Evolutionary conservation across 2,797 vertebrate genomes (phyloP).

Genomic region (Chloroceryle inda): DNA sequence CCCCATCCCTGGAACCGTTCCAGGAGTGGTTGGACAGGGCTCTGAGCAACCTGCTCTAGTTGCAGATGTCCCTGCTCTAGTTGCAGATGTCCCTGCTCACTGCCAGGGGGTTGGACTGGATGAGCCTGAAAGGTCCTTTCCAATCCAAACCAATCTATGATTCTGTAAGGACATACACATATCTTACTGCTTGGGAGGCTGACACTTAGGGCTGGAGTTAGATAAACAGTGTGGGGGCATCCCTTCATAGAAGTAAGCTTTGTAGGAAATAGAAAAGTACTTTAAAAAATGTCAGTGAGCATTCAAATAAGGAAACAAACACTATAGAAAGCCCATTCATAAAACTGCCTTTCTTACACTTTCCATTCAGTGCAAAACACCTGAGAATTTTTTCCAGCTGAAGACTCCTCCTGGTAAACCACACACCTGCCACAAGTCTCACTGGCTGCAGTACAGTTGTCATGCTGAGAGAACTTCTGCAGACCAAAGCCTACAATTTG

Average conservation of each 20-base stretch:
- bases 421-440: background rate
- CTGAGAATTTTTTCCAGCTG: background rate
- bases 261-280: background rate
- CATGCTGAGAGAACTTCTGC: background rate
- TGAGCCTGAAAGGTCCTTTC: background rate
- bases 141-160: background rate
- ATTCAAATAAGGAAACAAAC: background rate
- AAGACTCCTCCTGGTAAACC: background rate
- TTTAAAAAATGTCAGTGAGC: background rate
- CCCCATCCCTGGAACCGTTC: background rate
- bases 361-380: background rate
- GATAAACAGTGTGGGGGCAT: background rate
- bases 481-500: background rate
- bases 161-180: background rate
- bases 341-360: background rate
- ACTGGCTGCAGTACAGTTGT: background rate
- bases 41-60: background rate
- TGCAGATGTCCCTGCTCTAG: background rate
- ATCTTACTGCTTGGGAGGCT: background rate
- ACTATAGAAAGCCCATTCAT: background rate
- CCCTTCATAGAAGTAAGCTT: background rate
- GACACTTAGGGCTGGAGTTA: background rate
- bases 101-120: background rate
- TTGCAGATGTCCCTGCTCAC: background rate
- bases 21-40: fast-evolving